Conservation (phyloP, 2,113 vertebrate species). For the Peromyscus leucopus region DNA sequence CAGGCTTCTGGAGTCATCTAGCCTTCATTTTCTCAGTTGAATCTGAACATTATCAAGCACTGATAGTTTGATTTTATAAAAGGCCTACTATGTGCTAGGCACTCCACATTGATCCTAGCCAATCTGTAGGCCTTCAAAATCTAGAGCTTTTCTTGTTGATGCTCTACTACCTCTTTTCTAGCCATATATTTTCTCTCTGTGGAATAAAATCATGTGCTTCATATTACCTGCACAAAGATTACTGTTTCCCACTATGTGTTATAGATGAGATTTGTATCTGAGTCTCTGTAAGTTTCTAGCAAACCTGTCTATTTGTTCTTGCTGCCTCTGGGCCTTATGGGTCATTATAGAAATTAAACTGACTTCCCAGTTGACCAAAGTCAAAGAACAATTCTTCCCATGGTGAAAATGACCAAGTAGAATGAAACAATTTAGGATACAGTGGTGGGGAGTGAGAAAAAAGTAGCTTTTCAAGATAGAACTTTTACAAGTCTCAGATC, state of each 20-base stretch:
- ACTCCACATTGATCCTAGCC: not conserved
- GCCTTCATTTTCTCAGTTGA: not conserved
- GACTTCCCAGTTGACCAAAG: not conserved
- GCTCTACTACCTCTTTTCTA: not conserved
- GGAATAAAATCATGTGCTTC: not conserved
- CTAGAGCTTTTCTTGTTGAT: not conserved
- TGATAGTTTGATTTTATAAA: not conserved
- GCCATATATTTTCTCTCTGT: not conserved
- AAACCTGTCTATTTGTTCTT: not conserved
- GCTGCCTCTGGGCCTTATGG: not conserved
- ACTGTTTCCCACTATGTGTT: not conserved
- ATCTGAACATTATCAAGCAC: not conserved
- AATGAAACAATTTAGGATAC: not conserved
- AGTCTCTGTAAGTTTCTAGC: not conserved
- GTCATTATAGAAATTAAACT: slow-evolving; percentile 25
- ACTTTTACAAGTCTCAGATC: not conserved
- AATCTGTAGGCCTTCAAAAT: not conserved
- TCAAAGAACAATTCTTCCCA: slow-evolving; percentile 26
- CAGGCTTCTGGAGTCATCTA: not conserved
- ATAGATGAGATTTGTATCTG: not conserved
- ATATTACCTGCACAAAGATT: not conserved
- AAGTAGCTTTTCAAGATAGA: not conserved
- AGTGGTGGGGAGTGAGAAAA: not conserved
- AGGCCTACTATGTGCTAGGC: not conserved
- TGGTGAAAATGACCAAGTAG: not conserved